Conservation (phyloP, 2,797 vertebrate species). For the Emys orbicularis region DNA sequence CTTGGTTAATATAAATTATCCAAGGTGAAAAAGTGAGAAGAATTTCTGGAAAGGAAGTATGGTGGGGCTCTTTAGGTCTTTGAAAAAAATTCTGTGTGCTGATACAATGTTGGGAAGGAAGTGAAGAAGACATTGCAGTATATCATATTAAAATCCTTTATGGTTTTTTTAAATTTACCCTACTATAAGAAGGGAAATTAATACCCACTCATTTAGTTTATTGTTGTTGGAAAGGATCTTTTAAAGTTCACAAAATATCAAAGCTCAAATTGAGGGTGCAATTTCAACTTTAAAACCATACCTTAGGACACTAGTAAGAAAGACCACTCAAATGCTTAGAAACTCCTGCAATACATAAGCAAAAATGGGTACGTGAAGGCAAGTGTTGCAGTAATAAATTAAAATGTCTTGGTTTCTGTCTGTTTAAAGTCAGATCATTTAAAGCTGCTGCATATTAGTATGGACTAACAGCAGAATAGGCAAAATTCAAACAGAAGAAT, state of each 20-base stretch:
- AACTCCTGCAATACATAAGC: not conserved
- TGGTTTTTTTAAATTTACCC: not conserved
- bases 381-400: not conserved
- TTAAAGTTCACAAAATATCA: not conserved
- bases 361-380: not conserved
- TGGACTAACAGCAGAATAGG: not conserved
- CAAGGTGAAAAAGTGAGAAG: not conserved
- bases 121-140: not conserved
- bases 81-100: not conserved
- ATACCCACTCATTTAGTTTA: rapidly evolving
- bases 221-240: not conserved
- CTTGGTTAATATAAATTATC: not conserved
- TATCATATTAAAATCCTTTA: rapidly evolving
- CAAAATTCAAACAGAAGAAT: not conserved
- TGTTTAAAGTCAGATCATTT: not conserved
- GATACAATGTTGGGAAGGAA: rapidly evolving
- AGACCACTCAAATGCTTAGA: not conserved
- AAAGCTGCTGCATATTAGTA: not conserved
- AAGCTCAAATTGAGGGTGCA: not conserved
- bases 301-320: not conserved
- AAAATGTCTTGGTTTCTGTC: not conserved
- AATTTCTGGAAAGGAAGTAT: not conserved
- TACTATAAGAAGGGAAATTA: not conserved
- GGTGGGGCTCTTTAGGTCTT: not conserved
- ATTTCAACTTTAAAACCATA: rapidly evolving